These are phyloP conservation scores for Anthonomus grandis DNA, from an alignment of 1,140 invertebrate genomes.

Conservation along the genomic window DNA sequence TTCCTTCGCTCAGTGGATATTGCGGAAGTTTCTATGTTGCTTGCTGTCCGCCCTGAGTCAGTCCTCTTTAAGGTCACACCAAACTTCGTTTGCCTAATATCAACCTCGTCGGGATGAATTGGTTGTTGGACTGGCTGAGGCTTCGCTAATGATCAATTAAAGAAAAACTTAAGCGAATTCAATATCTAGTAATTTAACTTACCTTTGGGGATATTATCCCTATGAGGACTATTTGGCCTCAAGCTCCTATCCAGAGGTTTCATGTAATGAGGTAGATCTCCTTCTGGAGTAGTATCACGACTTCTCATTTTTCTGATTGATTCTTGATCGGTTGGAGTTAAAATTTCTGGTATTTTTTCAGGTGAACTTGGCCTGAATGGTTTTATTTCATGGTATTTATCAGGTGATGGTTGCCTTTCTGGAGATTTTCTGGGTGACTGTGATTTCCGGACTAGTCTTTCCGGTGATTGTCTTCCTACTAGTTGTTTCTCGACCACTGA, in stretches of 20 bases:
- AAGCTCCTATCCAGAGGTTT: constrained; percentile 41
- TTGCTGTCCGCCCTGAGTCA: constrained; percentile 49
- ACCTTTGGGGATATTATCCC: constrained; percentile 25
- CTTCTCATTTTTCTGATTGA: constrained; percentile 5
- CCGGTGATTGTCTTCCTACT: not conserved
- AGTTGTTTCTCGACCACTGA: not conserved
- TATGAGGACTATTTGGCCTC: constrained; percentile 38
- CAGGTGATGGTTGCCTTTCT: constrained; percentile 14
- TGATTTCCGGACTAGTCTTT: constrained; percentile 21
- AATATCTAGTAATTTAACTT: too few species aligned
- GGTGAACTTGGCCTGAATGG: constrained; percentile 15
- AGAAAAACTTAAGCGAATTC: too few species aligned
- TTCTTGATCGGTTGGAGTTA: not conserved
- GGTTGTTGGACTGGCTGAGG: constrained; percentile 10
- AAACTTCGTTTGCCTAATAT: constrained; percentile 56
- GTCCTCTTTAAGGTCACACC: constrained; percentile 60
- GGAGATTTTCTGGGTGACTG: constrained; percentile 25
- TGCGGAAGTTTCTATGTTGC: constrained; percentile 38
- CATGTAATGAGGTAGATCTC: constrained; percentile 45
- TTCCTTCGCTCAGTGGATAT: constrained; percentile 22
- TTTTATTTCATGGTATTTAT: constrained; percentile 20
- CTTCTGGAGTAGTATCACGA: constrained; percentile 25
- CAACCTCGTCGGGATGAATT: constrained; percentile 12
- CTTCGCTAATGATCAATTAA: constrained; percentile 1
- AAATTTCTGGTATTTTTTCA: constrained; percentile 17